Base-by-base conservation (phyloP, 2,113 vertebrate genomes). In the Vanacampus margaritifer region DNA sequence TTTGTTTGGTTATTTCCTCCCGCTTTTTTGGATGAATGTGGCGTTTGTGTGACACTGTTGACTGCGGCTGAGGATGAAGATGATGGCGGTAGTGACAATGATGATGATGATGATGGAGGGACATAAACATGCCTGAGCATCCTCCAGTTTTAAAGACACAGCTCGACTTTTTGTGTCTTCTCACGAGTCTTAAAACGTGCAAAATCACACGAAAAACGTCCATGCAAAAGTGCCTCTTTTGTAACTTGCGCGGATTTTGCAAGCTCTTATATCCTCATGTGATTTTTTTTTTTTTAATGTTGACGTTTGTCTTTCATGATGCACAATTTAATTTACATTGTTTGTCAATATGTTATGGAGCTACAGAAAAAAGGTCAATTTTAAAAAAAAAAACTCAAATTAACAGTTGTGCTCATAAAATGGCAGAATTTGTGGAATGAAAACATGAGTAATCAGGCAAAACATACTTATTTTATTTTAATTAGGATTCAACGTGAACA, bases 41-140 rank as follows among this genome's bases (percentile, higher is more conserved):
- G 12, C 39, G 35, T 64, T 66, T 26, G 7, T 32, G 39, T n/a
- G 16, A 5, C 37, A 6, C 14, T 23, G 41, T 6, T n/a, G 54
- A 21, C 39, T 14, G 35, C 12, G 23, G n/a, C 14, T 8, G 36
- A 17, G 50, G 57, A 41, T 28, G 37, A 43, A 9, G 59, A 21
- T 32, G 63, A 23, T 50, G 56, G 54, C 26, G 54, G 14, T 57
- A 21, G 32, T n/a, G 21, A 21, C 26, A 57, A 32, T 28, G 24
- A 56, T 28, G 41, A 21, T 48, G 54, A 36, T 72, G 80, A 64
- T 67, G 51, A 43, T 56, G 75, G 57, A 71, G 50, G 64, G 68
- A 68, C 63, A 65, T 74, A 65, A 84, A 75, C 82, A 74, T 32
- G 79, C 72, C 71, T 61, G 69, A 58, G 68, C 76, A 72, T 82